These are phyloP conservation scores for Dendrocopos noguchii DNA, from an alignment of 2,113 vertebrate species.

Conservation along the genomic window DNA sequence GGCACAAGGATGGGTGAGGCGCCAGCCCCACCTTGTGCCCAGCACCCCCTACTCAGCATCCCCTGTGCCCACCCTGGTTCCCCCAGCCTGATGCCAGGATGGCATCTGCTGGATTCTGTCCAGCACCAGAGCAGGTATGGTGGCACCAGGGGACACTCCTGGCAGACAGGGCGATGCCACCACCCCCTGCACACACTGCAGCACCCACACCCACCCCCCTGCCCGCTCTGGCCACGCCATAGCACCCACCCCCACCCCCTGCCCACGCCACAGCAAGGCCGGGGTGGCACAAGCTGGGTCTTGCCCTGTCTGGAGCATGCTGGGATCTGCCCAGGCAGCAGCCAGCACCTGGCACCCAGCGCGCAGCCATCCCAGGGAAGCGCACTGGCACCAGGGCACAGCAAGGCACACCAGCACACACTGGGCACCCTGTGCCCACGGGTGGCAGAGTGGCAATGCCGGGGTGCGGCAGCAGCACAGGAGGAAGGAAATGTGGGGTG, in stretches of 20 bases:
- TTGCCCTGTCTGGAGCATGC: background rate
- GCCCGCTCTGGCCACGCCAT: background rate
- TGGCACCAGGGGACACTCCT: background rate
- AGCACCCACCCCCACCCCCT: background rate
- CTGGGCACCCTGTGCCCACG: background rate
- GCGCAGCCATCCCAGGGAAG: background rate
- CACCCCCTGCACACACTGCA: background rate
- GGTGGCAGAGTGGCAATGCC: background rate
- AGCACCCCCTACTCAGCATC: too few relatives aligned
- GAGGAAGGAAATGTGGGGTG: background rate
- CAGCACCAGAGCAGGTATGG: background rate
- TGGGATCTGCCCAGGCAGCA: background rate
- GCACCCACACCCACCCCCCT: background rate
- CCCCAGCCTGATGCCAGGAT: too few relatives aligned
- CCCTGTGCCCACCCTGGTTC: background rate
- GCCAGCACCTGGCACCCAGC: background rate
- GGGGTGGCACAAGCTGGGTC: background rate
- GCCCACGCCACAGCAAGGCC: rapidly evolving
- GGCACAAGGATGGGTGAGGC: background rate
- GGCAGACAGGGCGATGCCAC: background rate
- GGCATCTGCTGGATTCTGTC: background rate
- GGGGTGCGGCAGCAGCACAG: background rate
- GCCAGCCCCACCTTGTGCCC: background rate
- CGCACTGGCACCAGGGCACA: too few relatives aligned
- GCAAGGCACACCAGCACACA: too few relatives aligned